These are phyloP conservation scores for Abrostola triplasia DNA, from an alignment of 2,888 invertebrate genomes.

Conservation along the genomic window DNA sequence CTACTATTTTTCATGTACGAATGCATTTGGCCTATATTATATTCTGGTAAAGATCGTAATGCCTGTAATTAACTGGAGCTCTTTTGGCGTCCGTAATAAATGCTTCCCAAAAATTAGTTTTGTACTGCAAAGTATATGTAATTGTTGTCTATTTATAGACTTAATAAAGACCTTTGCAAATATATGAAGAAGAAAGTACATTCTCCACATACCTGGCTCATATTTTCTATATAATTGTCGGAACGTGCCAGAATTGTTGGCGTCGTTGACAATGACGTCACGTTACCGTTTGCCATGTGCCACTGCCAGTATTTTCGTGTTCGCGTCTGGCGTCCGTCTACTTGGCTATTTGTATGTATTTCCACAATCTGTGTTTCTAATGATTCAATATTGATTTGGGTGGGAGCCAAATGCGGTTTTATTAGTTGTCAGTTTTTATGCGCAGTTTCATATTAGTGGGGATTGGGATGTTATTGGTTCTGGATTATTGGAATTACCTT, in stretches of 20 bases:
- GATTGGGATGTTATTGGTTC: background rate
- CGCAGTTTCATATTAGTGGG: slow-evolving; percentile 39
- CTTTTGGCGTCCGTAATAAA: no score
- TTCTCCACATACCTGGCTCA: slow-evolving; percentile 16
- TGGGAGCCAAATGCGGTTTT: slow-evolving; percentile 53
- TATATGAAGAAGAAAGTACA: slow-evolving; percentile 5
- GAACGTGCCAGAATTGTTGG: slow-evolving; percentile 45
- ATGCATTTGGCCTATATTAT: no score
- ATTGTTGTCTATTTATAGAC: no score
- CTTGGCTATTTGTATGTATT: slow-evolving; percentile 59
- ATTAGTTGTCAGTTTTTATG: slow-evolving; percentile 38
- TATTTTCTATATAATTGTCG: slow-evolving; percentile 26
- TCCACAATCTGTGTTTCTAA: slow-evolving; percentile 60
- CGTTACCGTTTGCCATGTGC: slow-evolving; percentile 52
- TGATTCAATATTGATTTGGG: slow-evolving; percentile 57
- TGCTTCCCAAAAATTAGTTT: no score
- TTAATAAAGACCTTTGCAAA: no score
- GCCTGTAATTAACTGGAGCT: no score
- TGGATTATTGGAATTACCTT: background rate
- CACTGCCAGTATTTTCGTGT: slow-evolving; percentile 64
- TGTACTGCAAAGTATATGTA: no score
- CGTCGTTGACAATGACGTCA: slow-evolving; percentile 57
- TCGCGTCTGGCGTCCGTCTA: slow-evolving; percentile 75
- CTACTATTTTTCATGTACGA: no score
- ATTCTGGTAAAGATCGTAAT: no score